These are phyloP conservation scores for Melanerpes formicivorus DNA, from an alignment of 2,113 vertebrate species.

Conservation along the genomic window DNA sequence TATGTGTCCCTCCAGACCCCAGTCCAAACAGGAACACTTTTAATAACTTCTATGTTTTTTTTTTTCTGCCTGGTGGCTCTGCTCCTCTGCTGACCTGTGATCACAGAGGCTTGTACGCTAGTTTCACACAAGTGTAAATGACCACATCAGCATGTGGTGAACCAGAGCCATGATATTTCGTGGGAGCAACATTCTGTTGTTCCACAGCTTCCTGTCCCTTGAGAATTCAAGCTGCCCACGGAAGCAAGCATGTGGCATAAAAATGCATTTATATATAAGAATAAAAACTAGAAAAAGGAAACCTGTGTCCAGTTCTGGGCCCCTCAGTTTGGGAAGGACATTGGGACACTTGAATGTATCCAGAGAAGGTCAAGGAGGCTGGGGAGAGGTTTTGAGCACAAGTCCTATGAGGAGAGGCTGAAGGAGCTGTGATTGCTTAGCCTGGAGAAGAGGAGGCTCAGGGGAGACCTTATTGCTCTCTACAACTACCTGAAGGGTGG, in stretches of 20 bases:
- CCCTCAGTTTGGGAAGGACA: too few species aligned
- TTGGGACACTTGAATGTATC: too few species aligned
- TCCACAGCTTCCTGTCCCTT: background rate
- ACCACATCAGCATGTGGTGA: background rate
- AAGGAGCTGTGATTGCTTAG: too few species aligned
- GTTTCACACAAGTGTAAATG: background rate
- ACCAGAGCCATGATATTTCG: background rate
- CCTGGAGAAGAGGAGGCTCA: too few species aligned
- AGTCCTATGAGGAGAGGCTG: too few species aligned
- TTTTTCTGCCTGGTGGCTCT: background rate
- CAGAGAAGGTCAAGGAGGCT: too few species aligned
- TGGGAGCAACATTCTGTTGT: background rate
- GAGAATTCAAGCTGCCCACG: background rate
- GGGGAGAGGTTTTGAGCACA: too few species aligned
- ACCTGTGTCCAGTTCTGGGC: too few species aligned
- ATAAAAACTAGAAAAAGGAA: background rate
- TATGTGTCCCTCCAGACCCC: background rate
- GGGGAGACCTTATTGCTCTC: too few species aligned
- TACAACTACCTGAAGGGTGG: too few species aligned
- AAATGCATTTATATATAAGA: background rate
- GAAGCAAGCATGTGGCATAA: background rate
- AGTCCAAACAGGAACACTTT: background rate
- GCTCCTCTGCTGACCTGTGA: background rate
- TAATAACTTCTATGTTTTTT: background rate
- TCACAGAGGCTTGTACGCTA: background rate